These are phyloP conservation scores for Zaprionus lachaisei DNA, from an alignment of 1,140 invertebrate genomes.

Conservation along the genomic window DNA sequence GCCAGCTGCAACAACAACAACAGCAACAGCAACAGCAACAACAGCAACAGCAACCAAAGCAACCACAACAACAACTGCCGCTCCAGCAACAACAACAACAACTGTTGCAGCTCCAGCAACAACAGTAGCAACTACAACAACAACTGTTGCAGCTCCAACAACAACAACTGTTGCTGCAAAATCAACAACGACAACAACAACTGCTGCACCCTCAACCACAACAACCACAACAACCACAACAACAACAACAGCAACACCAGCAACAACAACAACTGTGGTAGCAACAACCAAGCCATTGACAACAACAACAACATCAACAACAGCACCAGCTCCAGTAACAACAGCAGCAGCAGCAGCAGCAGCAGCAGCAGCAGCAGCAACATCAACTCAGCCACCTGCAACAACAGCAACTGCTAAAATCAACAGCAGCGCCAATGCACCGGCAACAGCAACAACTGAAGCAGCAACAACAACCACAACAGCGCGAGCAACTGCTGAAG, in stretches of 20 bases:
- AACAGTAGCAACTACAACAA: slow-evolving; percentile 1
- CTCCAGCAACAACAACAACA: neutral
- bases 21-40: slow-evolving; percentile 26
- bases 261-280: slow-evolving; percentile 14
- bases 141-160: neutral
- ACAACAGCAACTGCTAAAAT: neutral
- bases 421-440: neutral
- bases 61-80: neutral
- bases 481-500: neutral
- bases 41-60: neutral
- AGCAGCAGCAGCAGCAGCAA: slow-evolving; percentile 3
- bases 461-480: neutral
- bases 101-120: neutral
- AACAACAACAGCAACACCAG: slow-evolving; percentile 21
- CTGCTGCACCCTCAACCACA: slow-evolving; percentile 14
- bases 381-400: slow-evolving; percentile 1
- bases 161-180: slow-evolving; percentile 2
- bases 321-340: slow-evolving; percentile 7
- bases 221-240: slow-evolving; percentile 13
- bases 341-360: slow-evolving; percentile 6
- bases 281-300: neutral
- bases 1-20: slow-evolving; percentile 7
- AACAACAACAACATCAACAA: slow-evolving; percentile 8
- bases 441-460: slow-evolving; percentile 1
- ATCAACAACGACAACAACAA: slow-evolving; percentile 11